Evolutionary conservation across 2,888 invertebrate species (phyloP).

Genomic region (Diabrotica balteata): DNA sequence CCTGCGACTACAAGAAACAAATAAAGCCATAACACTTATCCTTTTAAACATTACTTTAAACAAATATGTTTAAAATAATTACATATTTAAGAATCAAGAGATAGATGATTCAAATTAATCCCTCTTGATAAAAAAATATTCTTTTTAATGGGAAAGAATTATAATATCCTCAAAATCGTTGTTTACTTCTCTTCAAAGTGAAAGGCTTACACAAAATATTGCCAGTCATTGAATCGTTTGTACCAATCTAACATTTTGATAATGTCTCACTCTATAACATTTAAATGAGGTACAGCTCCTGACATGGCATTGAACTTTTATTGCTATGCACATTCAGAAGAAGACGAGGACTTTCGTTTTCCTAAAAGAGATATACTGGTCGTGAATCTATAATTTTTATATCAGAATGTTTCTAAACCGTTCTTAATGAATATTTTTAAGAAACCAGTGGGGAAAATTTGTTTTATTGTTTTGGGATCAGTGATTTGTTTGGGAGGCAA

Average conservation of each 20-base stretch:
- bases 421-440: constrained; percentile 13
- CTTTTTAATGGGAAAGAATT: background rate
- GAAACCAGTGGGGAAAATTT: background rate
- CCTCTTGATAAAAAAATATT: too few relatives aligned
- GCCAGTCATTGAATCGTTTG: background rate
- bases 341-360: constrained; percentile 43
- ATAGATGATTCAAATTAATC: too few relatives aligned
- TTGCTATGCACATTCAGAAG: constrained; percentile 27
- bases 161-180: constrained; percentile 4
- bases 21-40: too few relatives aligned
- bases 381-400: constrained; percentile 25
- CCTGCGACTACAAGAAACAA: too few relatives aligned
- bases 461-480: too few relatives aligned
- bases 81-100: too few relatives aligned
- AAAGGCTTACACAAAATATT: constrained; percentile 12
- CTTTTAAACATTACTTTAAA: too few relatives aligned
- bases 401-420: constrained; percentile 4
- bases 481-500: too few relatives aligned
- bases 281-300: constrained; percentile 26
- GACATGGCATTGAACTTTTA: constrained; percentile 44
- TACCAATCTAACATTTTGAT: constrained; percentile 22
- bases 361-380: constrained; percentile 35
- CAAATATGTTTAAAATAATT: too few relatives aligned
- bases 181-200: constrained; percentile 11
- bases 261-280: constrained; percentile 20